These are phyloP conservation scores for Diplazon laetatorius DNA, from an alignment of 2,888 invertebrate species.

Conservation along the genomic window DNA sequence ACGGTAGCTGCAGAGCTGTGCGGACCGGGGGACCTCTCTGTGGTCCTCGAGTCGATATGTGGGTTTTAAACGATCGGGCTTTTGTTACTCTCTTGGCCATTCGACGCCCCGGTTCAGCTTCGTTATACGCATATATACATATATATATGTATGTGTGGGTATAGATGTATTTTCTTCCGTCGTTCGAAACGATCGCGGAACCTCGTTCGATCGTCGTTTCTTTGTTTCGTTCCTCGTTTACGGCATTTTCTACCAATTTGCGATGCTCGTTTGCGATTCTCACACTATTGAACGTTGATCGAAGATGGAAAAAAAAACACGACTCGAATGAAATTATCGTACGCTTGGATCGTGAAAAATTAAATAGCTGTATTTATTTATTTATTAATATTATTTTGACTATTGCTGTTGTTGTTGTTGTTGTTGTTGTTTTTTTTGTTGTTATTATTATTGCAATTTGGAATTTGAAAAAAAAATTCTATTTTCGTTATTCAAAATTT, in stretches of 20 bases:
- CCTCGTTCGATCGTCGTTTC: conserved; percentile 67
- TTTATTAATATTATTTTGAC: too few species aligned
- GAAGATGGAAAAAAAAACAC: too few species aligned
- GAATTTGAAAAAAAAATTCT: not conserved
- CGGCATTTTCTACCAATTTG: conserved; percentile 70
- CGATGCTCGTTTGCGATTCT: conserved; percentile 32
- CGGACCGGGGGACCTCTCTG: too few species aligned
- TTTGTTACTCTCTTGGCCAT: conserved; percentile 54
- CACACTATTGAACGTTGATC: not conserved
- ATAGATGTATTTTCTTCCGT: conserved; percentile 22
- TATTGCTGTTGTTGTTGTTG: not conserved
- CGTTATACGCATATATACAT: too few species aligned
- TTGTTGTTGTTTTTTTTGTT: not conserved
- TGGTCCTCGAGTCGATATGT: not conserved
- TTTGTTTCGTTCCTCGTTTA: conserved; percentile 74
- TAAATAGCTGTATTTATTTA: too few species aligned
- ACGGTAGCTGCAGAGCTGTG: too few species aligned
- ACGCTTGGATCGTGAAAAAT: too few species aligned
- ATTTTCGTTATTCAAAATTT: too few species aligned
- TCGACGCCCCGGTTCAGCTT: too few species aligned
- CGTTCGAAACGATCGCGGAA: conserved; percentile 15
- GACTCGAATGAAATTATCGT: too few species aligned
- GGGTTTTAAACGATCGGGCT: conserved; percentile 22
- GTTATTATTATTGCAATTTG: not conserved
- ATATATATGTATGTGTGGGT: too few species aligned